Conservation (phyloP, 1,140 invertebrate genomes). For the Drosophila melanogaster region Release_6_plus_ISO1_MT NT_033779.5:13716001-13716500, state of each 20-base stretch:
- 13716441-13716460: slow-evolving; percentile 71
- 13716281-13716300: slow-evolving; percentile 81
- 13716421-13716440: slow-evolving; percentile 70
- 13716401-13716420: slow-evolving; percentile 2
- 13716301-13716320: slow-evolving; percentile 83
- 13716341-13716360: slow-evolving; percentile 58
- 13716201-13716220: neutral
- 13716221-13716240: neutral
- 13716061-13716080: too few relatives aligned
- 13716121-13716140: slow-evolving; percentile 12
- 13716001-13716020: too few relatives aligned
- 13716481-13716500: slow-evolving; percentile 44
- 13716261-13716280: slow-evolving; percentile 56
- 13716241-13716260: slow-evolving; percentile 56
- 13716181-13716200: slow-evolving; percentile 15
- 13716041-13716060: too few relatives aligned
- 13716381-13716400: slow-evolving; percentile 4
- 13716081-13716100: too few relatives aligned
- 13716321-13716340: slow-evolving; percentile 82
- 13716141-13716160: neutral
- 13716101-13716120: slow-evolving; percentile 7
- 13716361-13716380: slow-evolving; percentile 44
- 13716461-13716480: slow-evolving; percentile 49
- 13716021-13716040: too few relatives aligned
- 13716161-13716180: slow-evolving; percentile 15